phyloP scores from a whole-genome alignment of 2,888 invertebrate species.

The Chromoteleia sp. region DNA sequence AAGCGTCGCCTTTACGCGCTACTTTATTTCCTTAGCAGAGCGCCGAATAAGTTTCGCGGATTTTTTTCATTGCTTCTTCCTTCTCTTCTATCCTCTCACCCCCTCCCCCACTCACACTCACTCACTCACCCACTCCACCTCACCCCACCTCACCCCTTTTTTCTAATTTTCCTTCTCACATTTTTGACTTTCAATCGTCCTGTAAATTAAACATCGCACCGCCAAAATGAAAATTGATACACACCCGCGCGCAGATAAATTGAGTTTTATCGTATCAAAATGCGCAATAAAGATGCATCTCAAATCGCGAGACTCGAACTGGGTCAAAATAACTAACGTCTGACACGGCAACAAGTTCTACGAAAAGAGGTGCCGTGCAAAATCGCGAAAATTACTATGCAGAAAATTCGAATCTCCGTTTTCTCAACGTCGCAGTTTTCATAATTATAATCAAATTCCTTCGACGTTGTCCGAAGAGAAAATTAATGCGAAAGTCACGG shows the following conservation, averaged over 20 bases:
- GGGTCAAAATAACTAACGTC: conserved; percentile 17
- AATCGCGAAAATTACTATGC: conserved; percentile 9
- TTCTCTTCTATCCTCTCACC: neutral
- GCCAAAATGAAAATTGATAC: neutral
- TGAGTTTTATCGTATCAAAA: neutral
- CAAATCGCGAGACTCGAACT: conserved; percentile 14
- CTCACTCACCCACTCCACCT: too few relatives aligned
- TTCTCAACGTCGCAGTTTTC: conserved; percentile 9
- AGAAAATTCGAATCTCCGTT: conserved; percentile 13
- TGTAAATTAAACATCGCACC: neutral
- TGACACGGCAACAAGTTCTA: neutral
- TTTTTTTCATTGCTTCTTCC: conserved; percentile 18
- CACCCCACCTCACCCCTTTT: neutral
- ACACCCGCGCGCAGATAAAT: too few relatives aligned
- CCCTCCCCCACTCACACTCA: too few relatives aligned
- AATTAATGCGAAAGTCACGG: conserved; percentile 57
- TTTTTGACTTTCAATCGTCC: neutral
- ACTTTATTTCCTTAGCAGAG: conserved; percentile 56
- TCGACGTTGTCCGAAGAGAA: conserved; percentile 36
- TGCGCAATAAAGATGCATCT: conserved; percentile 18
- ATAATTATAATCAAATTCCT: conserved; percentile 51
- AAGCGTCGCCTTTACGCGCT: conserved; percentile 59
- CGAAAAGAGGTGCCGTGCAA: neutral
- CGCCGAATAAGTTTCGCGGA: conserved; percentile 51
- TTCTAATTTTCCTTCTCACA: neutral